Percentiles rank a stretch among this genome's conserved stretches.
Evolutionary conservation across 2,888 invertebrate species (phyloP).

Genomic region (Cistogaster globosa): DNA sequence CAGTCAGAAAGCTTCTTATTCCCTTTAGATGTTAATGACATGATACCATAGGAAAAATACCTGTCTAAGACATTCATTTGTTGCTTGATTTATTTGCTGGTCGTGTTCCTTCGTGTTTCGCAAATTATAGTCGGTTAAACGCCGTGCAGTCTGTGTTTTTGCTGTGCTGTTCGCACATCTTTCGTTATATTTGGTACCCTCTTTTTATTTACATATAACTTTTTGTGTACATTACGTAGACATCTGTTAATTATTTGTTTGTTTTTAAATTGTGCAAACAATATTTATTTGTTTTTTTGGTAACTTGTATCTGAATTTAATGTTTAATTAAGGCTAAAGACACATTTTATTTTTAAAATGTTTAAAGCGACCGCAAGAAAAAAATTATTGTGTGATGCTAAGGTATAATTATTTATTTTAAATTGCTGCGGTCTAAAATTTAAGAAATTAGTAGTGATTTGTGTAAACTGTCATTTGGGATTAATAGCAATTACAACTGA

Average conservation of each 20-base stretch:
- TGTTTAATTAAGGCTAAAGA: conserved; percentile 55
- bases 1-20: too few relatives aligned
- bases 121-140: too few relatives aligned
- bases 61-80: too few relatives aligned
- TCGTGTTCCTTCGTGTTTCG: too few relatives aligned
- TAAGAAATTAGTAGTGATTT: conserved; percentile 35
- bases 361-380: not conserved
- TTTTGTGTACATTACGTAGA: conserved; percentile 57
- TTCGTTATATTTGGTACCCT: too few relatives aligned
- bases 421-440: not conserved
- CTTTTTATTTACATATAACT: conserved; percentile 16
- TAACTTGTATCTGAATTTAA: conserved; percentile 20
- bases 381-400: not conserved
- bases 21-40: too few relatives aligned
- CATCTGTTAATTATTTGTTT: conserved; percentile 59
- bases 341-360: conserved; percentile 16
- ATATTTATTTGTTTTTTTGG: conserved; percentile 32
- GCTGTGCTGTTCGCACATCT: too few relatives aligned
- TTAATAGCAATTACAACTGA: too few relatives aligned
- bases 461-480: conserved; percentile 38
- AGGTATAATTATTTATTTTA: conserved; percentile 16
- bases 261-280: conserved; percentile 3
- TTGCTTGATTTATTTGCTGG: too few relatives aligned
- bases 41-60: too few relatives aligned
- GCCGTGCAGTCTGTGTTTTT: too few relatives aligned